Evolutionary conservation across 2,113 vertebrate species (phyloP).

Genomic region (Tragelaphus strepsiceros): DNA sequence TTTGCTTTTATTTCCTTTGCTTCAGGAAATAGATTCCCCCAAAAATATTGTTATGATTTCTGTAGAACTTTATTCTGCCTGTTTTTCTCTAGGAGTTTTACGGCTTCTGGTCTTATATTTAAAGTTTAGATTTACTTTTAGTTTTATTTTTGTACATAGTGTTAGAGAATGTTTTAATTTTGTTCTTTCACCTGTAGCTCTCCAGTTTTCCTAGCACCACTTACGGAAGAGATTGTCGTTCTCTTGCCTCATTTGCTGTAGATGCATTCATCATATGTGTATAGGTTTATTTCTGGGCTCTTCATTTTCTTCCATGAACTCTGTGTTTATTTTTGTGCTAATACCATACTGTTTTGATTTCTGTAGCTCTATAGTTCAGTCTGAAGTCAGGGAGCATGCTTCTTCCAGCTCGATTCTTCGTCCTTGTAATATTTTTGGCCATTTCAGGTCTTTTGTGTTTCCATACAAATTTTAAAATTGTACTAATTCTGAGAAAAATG

Average conservation of each 20-base stretch:
- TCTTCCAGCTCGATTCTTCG: rapidly evolving
- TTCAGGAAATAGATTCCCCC: not conserved
- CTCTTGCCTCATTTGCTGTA: not conserved
- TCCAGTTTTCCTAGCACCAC: not conserved
- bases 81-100: not conserved
- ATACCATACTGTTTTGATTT: not conserved
- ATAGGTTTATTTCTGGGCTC: not conserved
- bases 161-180: not conserved
- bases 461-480: not conserved
- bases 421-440: not conserved
- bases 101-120: not conserved
- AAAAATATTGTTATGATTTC: not conserved
- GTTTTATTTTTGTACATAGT: not conserved
- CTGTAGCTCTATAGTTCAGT: not conserved
- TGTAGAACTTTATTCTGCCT: not conserved
- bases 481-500: not conserved
- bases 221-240: not conserved
- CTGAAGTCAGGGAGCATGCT: not conserved
- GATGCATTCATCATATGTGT: not conserved
- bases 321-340: not conserved
- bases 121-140: not conserved
- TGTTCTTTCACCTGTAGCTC: not conserved
- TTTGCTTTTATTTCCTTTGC: not conserved
- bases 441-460: not conserved
- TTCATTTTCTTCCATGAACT: not conserved